These are phyloP conservation scores for Danio jaintianensis DNA, from an alignment of 2,797 vertebrate genomes.

Conservation along the genomic window DNA sequence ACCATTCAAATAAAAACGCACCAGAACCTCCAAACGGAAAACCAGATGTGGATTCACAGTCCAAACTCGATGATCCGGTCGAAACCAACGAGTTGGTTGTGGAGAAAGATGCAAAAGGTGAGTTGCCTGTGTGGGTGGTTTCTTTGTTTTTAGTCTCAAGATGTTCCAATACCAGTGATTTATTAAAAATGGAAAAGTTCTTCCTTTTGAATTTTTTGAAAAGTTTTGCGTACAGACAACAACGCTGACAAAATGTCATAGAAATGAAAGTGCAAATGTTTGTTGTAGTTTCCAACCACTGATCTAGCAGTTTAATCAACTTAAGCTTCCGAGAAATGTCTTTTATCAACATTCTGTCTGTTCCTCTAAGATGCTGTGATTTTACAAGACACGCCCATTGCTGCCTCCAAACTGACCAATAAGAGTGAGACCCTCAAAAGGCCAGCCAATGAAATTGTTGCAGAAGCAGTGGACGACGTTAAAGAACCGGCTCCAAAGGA, in stretches of 20 bases:
- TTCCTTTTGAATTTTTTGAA: no score
- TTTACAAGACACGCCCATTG: background rate
- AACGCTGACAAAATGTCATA: no score
- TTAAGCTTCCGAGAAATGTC: background rate
- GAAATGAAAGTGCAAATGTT: no score
- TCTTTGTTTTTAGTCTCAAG: background rate
- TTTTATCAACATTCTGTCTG: background rate
- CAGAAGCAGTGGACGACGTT: slow-evolving; percentile 45
- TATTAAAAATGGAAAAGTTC: no score
- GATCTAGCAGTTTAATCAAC: no score
- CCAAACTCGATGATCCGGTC: slow-evolving; percentile 58
- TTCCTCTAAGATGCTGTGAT: slow-evolving; percentile 6
- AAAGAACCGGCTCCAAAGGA: slow-evolving; percentile 30
- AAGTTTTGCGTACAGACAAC: no score
- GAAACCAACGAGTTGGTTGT: slow-evolving; percentile 70
- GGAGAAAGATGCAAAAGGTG: slow-evolving; percentile 63
- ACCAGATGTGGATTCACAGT: slow-evolving; percentile 33
- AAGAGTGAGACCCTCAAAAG: slow-evolving; percentile 31
- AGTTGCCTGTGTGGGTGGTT: background rate
- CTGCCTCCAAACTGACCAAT: slow-evolving; percentile 7
- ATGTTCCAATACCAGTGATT: background rate
- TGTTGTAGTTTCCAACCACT: no score
- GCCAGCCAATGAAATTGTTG: slow-evolving; percentile 17
- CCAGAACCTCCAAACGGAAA: slow-evolving; percentile 51
- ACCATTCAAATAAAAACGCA: slow-evolving; percentile 40